A percentile compares a stretch with the other conserved stretches of the same genome.
phyloP scores from a whole-genome alignment of 2,797 vertebrate genomes.

The Pipistrellus kuhlii region DNA sequence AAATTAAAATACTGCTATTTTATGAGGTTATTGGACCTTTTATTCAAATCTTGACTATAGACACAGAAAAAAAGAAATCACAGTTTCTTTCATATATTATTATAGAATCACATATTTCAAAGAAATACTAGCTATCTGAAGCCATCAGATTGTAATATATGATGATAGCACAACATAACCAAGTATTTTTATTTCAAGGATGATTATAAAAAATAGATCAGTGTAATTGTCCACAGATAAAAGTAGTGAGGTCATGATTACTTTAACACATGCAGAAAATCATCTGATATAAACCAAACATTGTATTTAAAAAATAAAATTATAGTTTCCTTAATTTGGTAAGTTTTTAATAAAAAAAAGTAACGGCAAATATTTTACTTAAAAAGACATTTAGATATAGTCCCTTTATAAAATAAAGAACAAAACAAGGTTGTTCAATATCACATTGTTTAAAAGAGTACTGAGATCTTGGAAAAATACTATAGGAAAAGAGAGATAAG shows the following conservation, averaged over 20 bases:
- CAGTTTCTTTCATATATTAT: neutral
- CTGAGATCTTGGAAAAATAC: neutral
- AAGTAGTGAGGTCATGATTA: neutral
- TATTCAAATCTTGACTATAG: neutral
- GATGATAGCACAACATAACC: neutral
- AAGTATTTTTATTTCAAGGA: neutral
- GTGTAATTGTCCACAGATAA: neutral
- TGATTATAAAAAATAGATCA: slow-evolving; percentile 17
- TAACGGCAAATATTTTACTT: neutral
- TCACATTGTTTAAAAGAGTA: neutral
- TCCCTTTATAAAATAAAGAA: neutral
- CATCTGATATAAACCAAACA: neutral
- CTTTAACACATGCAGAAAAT: neutral
- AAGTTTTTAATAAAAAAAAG: neutral
- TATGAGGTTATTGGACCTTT: neutral
- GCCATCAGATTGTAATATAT: neutral
- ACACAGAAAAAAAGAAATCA: neutral
- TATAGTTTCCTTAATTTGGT: neutral
- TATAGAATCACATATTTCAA: neutral
- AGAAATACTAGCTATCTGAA: neutral
- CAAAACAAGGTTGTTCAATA: neutral
- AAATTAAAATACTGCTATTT: neutral
- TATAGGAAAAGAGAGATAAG: neutral
- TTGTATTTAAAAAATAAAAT: neutral
- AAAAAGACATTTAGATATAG: neutral